A percentile compares a stretch with the other conserved stretches of the same genome.
These are phyloP conservation scores for Stigmatopora argus DNA, from an alignment of 2,113 vertebrate genomes.

Conservation along the genomic window DNA sequence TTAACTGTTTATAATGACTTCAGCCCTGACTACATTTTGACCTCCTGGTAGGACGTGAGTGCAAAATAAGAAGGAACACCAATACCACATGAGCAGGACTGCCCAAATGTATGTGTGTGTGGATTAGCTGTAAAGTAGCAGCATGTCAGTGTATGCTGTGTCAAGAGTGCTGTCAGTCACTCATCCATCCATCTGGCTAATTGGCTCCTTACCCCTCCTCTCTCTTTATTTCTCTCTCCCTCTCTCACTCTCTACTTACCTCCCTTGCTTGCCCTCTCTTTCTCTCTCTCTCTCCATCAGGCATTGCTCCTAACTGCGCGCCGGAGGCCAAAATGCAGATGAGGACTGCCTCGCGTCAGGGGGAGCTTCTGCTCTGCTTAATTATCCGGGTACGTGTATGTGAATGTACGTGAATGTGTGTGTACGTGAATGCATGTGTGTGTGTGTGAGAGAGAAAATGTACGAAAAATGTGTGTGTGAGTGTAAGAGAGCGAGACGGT, in stretches of 20 bases:
- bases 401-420: slow-evolving; percentile 36
- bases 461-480: slow-evolving; percentile 25
- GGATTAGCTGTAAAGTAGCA: background rate
- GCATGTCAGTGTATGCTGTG: slow-evolving; percentile 30
- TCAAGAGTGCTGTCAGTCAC: slow-evolving; percentile 98
- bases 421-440: slow-evolving; percentile 26
- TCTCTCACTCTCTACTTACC: slow-evolving; percentile 65
- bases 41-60: slow-evolving; percentile 11
- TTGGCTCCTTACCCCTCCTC: slow-evolving; percentile 96
- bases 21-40: slow-evolving; percentile 18
- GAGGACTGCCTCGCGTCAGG: slow-evolving; percentile 72
- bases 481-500: slow-evolving; percentile 62
- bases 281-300: slow-evolving; percentile 89
- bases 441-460: too few species aligned
- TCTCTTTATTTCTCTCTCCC: slow-evolving; percentile 76
- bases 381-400: slow-evolving; percentile 92
- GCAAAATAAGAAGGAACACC: slow-evolving; percentile 38
- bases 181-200: slow-evolving; percentile 99
- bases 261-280: slow-evolving; percentile 74
- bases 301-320: slow-evolving; percentile 98
- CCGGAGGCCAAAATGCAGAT: slow-evolving; percentile 99
- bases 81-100: slow-evolving; percentile 35
- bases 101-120: slow-evolving; percentile 15
- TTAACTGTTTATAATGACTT: too few species aligned
- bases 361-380: slow-evolving; percentile 97